phyloP scores from a whole-genome alignment of 2,113 vertebrate genomes.

The Pogonocichla stellata region DNA sequence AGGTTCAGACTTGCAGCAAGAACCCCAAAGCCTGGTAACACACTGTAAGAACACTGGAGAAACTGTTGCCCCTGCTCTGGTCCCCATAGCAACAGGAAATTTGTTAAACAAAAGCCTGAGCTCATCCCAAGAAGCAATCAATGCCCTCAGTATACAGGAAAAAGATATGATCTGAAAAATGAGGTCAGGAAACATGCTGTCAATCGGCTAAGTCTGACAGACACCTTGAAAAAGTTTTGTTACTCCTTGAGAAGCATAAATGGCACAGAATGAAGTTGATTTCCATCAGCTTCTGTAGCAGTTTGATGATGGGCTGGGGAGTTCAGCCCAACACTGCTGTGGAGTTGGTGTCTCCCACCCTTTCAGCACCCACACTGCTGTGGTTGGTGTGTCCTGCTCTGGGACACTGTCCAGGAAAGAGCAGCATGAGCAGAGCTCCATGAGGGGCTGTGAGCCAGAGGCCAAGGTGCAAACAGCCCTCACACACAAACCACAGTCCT shows the following conservation, averaged over 20 bases:
- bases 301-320: neutral
- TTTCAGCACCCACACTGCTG: neutral
- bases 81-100: neutral
- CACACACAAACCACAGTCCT: accelerated
- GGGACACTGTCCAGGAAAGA: neutral
- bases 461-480: accelerated
- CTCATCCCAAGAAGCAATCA: neutral
- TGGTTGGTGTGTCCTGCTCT: accelerated
- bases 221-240: neutral
- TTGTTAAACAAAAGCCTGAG: neutral
- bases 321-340: neutral
- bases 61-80: neutral
- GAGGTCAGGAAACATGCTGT: neutral
- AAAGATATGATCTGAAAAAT: neutral
- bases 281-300: neutral
- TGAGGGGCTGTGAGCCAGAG: neutral
- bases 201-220: neutral
- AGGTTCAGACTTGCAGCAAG: neutral
- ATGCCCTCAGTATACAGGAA: neutral
- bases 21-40: neutral
- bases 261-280: neutral
- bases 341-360: neutral
- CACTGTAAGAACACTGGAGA: neutral
- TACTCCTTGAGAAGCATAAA: neutral
- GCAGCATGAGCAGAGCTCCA: too few relatives aligned